Conservation (phyloP, 2,888 invertebrate species). For the Glomeris marginata region DNA sequence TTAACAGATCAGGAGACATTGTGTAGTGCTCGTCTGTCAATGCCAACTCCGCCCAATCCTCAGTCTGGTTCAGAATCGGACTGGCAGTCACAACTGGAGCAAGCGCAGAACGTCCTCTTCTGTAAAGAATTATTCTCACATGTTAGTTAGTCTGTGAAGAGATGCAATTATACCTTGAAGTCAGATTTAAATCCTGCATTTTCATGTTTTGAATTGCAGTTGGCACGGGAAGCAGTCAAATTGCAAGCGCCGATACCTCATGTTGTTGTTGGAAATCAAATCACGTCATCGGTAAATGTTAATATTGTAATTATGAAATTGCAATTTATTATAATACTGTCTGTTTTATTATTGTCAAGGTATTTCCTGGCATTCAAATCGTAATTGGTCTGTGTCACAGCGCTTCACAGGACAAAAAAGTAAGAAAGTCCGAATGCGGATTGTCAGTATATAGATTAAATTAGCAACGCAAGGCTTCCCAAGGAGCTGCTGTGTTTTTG, state of each 20-base stretch:
- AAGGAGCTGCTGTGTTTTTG: background rate
- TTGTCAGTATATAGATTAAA: no score
- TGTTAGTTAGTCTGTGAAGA: constrained; percentile 20
- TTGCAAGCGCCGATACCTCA: constrained; percentile 85
- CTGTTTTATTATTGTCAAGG: constrained; percentile 36
- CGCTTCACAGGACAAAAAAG: constrained; percentile 30
- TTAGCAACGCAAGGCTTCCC: no score
- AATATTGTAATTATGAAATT: background rate
- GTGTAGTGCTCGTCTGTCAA: constrained; percentile 63
- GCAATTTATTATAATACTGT: background rate
- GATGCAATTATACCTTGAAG: background rate
- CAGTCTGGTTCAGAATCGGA: constrained; percentile 43
- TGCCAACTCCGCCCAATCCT: constrained; percentile 39
- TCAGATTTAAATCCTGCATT: background rate
- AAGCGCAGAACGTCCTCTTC: constrained; percentile 91
- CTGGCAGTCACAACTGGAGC: constrained; percentile 94
- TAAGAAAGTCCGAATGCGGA: constrained; percentile 1
- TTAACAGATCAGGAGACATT: constrained; percentile 76
- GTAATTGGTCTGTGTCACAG: constrained; percentile 85
- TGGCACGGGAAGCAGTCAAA: constrained; percentile 89
- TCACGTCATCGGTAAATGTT: constrained; percentile 67
- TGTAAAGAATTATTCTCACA: constrained; percentile 93
- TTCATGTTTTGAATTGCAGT: constrained; percentile 21
- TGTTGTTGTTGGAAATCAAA: constrained; percentile 93
- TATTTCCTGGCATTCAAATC: constrained; percentile 81